These are phyloP conservation scores for Lymantria monacha DNA, from an alignment of 2,888 invertebrate species.

Conservation along the genomic window DNA sequence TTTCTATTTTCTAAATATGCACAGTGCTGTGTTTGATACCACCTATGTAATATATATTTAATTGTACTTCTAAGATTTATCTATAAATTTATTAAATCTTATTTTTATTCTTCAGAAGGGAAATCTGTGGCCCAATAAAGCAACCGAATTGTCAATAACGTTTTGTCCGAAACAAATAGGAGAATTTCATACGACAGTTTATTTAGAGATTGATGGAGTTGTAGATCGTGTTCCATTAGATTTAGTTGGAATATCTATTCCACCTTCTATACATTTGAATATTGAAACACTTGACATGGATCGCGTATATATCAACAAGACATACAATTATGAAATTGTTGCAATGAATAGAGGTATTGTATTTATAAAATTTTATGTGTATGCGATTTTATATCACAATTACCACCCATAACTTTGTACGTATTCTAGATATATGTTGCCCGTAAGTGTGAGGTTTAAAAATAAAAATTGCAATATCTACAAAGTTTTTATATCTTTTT, in stretches of 20 bases:
- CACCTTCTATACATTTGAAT: slow-evolving; percentile 81
- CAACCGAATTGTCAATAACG: slow-evolving; percentile 74
- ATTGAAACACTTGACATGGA: slow-evolving; percentile 81
- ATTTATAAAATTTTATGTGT: background rate
- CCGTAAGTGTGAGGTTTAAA: no score
- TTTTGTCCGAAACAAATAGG: slow-evolving; percentile 81
- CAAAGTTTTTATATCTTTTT: no score
- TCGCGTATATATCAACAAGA: slow-evolving; percentile 80
- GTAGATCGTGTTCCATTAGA: slow-evolving; percentile 74
- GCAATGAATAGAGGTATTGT: slow-evolving; percentile 77
- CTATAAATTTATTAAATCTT: background rate
- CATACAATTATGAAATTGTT: slow-evolving; percentile 83
- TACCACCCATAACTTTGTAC: no score
- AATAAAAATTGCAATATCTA: no score
- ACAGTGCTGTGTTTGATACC: no score
- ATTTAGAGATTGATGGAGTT: slow-evolving; percentile 83
- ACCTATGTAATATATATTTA: no score
- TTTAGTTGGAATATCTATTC: slow-evolving; percentile 79
- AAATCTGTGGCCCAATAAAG: slow-evolving; percentile 81
- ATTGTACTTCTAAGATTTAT: no score
- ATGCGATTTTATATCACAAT: background rate
- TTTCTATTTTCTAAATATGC: no score
- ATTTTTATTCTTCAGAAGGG: slow-evolving; percentile 66
- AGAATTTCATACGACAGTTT: slow-evolving; percentile 72
- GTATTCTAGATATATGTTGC: background rate